phyloP scores from a whole-genome alignment of 2,797 vertebrate species.

The Remorina albescens region DNA sequence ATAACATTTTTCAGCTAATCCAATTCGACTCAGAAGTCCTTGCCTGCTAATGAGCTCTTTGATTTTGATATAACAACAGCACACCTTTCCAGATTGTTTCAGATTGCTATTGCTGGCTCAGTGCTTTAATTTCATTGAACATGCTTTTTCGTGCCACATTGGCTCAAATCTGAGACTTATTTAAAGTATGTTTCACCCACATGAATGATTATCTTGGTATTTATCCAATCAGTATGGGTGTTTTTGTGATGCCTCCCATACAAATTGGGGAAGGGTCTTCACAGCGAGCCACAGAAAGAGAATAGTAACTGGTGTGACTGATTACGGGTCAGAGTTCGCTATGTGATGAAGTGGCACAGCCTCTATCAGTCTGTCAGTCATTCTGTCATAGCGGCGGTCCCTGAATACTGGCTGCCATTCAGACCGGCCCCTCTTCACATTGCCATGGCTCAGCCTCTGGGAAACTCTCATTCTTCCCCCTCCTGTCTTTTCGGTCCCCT shows the following conservation, averaged over 20 bases:
- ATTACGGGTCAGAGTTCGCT: constrained; percentile 80
- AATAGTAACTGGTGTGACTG: constrained; percentile 82
- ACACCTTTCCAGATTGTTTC: constrained; percentile 16
- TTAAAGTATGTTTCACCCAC: constrained; percentile 65
- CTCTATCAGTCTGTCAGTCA: constrained; percentile 84
- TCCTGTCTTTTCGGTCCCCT: constrained; percentile 64
- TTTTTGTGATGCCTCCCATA: constrained; percentile 77
- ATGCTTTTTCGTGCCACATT: constrained; percentile 24
- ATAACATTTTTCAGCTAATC: constrained; percentile 26
- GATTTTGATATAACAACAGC: constrained; percentile 19
- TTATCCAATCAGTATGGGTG: constrained; percentile 69
- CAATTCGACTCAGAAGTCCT: constrained; percentile 3
- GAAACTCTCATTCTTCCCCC: constrained; percentile 71
- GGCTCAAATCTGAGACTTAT: constrained; percentile 42
- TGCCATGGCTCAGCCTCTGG: constrained; percentile 71
- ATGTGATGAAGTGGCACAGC: constrained; percentile 83
- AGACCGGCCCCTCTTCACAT: constrained; percentile 67
- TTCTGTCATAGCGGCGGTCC: constrained; percentile 75
- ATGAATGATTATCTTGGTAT: constrained; percentile 55
- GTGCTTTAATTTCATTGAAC: constrained; percentile 29
- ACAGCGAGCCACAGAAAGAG: constrained; percentile 76
- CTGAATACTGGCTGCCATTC: constrained; percentile 80
- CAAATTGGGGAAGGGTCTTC: constrained; percentile 83
- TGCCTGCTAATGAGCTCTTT: constrained; percentile 31
- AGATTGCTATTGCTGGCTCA: neutral